phyloP scores from a whole-genome alignment of 1,140 invertebrate genomes.

The Sycophila sp. region DNA sequence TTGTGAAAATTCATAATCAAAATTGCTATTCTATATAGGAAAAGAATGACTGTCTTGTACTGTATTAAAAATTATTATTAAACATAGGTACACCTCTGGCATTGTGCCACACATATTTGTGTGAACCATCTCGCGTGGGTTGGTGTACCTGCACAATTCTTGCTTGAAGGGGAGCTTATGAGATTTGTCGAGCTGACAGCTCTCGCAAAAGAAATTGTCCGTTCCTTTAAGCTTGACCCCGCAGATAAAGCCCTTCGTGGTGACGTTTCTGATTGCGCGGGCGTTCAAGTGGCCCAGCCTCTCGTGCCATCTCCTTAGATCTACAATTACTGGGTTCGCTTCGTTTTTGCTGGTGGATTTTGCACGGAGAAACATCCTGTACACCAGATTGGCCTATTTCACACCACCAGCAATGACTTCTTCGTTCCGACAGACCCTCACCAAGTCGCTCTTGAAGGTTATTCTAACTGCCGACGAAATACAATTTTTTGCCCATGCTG shows the following conservation, averaged over 20 bases:
- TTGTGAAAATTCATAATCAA: too few relatives aligned
- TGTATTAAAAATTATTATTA: too few relatives aligned
- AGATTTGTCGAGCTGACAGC: slow-evolving; percentile 47
- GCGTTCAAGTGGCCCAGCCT: slow-evolving; percentile 25
- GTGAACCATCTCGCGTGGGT: too few relatives aligned
- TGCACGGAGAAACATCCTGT: slow-evolving; percentile 21
- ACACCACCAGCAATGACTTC: slow-evolving; percentile 32
- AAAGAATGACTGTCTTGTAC: too few relatives aligned
- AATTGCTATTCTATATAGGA: too few relatives aligned
- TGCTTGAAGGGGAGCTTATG: slow-evolving; percentile 42
- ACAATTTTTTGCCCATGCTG: slow-evolving; percentile 33
- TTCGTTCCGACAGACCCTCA: background rate
- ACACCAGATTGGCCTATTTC: slow-evolving; percentile 23
- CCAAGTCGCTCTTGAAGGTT: background rate
- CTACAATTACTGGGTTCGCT: background rate
- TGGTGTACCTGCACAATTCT: slow-evolving; percentile 19
- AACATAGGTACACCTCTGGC: too few relatives aligned
- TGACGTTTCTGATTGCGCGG: background rate
- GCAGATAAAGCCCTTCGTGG: background rate
- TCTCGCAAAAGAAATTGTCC: slow-evolving; percentile 49
- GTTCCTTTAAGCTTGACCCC: slow-evolving; percentile 8
- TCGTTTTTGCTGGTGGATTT: background rate
- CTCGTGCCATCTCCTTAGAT: slow-evolving; percentile 32
- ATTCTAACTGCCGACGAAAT: slow-evolving; percentile 37
- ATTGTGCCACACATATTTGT: too few relatives aligned